Evolutionary conservation across 2,113 vertebrate genomes (phyloP), one percentile per base, ranked within the genome.

Genomic region (Rousettus leschenaultii): DNA sequence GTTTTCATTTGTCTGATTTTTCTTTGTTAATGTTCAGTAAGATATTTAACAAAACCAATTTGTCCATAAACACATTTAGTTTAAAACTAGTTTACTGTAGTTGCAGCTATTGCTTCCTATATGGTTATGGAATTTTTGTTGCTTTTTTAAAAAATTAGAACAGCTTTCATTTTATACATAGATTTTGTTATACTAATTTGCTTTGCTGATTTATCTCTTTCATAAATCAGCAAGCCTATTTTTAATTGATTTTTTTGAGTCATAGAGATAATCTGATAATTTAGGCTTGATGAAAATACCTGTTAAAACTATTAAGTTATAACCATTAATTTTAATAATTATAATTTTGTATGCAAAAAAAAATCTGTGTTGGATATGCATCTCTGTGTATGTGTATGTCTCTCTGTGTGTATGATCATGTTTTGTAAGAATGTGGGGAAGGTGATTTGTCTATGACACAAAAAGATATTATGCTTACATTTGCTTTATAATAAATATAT

Each of bases 21-120:
- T 97, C 96, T 98, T 98, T 15, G 19, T 97, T 98, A 97, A 97
- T 98, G 93, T 98, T 98, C 87, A 22, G 61, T 96, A 97, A 94
- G 91, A 95, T 98, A 86, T 98, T 98, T 98, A 97, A 98, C 98
- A 98, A 98, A 98, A 96, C 94, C 95, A 99, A 98, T 99, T 99
- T 99, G 98, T 98, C 98, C 98, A 97, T 98, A 99, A 99, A 98
- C 98, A 98, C 98, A 98, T 99, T 98, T 99, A 96, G 88, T 98
- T 98, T 98, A 98, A 98, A 98, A 98, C 97, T 98, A 99, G 97
- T 99, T 99, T 99, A 98, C 98, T 97, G 65, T 97, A 97, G 98
- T 98, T 98, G 16, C 86, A 98, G 96, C 97, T 99, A 96, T 98
- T 98, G 97, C 97, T 97, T 98, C 97, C 87, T 98, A 98, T 97